Evolutionary conservation across 2,113 vertebrate genomes (phyloP), one percentile per base, ranked within the genome.

Genomic region (Chascanopsetta lugubris): DNA sequence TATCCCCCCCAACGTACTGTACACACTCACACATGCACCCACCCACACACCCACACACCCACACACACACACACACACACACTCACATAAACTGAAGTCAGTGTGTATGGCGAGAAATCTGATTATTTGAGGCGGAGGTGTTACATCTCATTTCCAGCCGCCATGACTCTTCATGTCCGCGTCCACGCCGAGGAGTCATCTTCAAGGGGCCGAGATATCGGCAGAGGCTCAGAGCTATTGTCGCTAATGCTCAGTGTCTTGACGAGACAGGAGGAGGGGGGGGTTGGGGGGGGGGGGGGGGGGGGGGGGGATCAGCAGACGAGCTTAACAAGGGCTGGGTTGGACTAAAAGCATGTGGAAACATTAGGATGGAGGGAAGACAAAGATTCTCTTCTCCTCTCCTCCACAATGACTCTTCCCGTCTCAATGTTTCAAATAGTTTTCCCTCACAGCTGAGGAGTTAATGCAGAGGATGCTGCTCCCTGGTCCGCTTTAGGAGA

Each of bases 91-190:
- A 56, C 42, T 62, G 24, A 72, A 75, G 53, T 83, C 66, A 57
- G 50, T 55, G 64, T 58, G 38, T 68, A 65, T 55, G 55, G 63
- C 80, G 71, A 76, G 24, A 69, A 61, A 75, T 80, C 79, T 87
- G 80, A 73, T 89, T 87, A 87, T 86, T 88, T 89, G 75, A 61
- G 54, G 49, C 73, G 75, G 62, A 85, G 87, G 87, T 89, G 88
- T 90, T 87, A 87, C 62, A 90, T 90, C 83, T 89, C 54, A 92
- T 91, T 92, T 88, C 84, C 87, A 86, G 80, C 66, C 45, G 11
- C 42, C 15, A 69, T 82, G 80, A 88, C 53, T 70, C 79, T 84
- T 57, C 29, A 5, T 42, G 62, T 67, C 58, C 57, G 63, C 30
- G 36, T 77, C 75, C 74, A 69, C 83, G 70, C 64, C 51, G 50